A percentile compares a stretch with the other conserved stretches of the same genome.
Evolutionary conservation across 2,888 invertebrate genomes (phyloP).

Genomic region (Lepidocyrtoides sp.): DNA sequence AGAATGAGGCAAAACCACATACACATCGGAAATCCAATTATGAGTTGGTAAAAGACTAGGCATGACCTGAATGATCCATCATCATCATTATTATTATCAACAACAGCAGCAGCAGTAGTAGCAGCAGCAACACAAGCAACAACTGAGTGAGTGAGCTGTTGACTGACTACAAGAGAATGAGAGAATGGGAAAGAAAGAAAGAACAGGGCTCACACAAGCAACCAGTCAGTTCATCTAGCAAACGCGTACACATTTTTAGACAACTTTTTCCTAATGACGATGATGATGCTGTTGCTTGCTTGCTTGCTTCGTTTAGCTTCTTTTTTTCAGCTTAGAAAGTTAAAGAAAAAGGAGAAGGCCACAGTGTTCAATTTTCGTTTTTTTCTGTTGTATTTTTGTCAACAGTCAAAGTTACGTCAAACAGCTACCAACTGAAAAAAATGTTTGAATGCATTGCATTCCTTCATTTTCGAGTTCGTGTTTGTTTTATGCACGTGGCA

Average conservation of each 20-base stretch:
- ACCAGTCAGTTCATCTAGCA: neutral
- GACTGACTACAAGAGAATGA: neutral
- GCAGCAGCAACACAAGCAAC: slow-evolving; percentile 22
- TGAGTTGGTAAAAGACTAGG: slow-evolving; percentile 84
- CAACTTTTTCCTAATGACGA: neutral
- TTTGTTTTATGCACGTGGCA: too few species aligned
- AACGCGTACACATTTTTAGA: slow-evolving; percentile 13
- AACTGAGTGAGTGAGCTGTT: slow-evolving; percentile 6
- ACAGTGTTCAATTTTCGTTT: neutral
- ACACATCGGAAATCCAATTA: slow-evolving; percentile 85
- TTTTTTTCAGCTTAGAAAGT: neutral
- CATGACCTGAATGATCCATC: slow-evolving; percentile 85
- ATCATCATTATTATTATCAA: slow-evolving; percentile 76
- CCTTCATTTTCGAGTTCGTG: too few species aligned
- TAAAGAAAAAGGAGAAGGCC: neutral
- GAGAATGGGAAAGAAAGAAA: neutral
- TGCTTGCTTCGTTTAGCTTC: neutral
- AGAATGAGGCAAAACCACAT: slow-evolving; percentile 50
- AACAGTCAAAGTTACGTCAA: neutral
- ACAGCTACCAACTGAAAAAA: too few species aligned
- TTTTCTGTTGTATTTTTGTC: neutral
- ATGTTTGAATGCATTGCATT: too few species aligned
- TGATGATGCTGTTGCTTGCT: neutral
- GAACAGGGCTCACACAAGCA: neutral
- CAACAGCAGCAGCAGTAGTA: slow-evolving; percentile 19